Conservation (phyloP, 2,113 vertebrate species). For the Murina feae region DNA sequence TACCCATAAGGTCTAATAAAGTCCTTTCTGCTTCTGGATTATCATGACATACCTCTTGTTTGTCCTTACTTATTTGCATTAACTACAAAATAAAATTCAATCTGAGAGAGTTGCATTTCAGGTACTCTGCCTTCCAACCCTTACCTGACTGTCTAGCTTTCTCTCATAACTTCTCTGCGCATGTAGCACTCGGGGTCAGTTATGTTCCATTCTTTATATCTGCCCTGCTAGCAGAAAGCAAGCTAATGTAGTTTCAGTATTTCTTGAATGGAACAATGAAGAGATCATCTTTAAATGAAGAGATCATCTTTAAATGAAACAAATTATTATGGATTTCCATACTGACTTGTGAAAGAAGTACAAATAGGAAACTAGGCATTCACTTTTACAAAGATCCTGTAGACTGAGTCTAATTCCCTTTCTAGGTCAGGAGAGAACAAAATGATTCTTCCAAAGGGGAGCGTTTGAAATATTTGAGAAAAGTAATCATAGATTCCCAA, state of each 20-base stretch:
- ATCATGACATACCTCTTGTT: not conserved
- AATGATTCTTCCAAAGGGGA: not conserved
- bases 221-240: not conserved
- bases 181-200: not conserved
- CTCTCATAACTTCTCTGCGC: not conserved
- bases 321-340: not conserved
- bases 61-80: not conserved
- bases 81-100: not conserved
- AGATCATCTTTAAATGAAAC: not conserved
- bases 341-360: not conserved
- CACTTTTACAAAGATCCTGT: not conserved
- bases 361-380: not conserved
- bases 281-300: not conserved
- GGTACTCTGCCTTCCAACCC: not conserved
- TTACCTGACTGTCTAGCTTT: not conserved
- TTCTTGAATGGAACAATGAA: not conserved
- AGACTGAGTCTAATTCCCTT: not conserved
- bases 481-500: not conserved
- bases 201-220: not conserved
- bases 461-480: not conserved
- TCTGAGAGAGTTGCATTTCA: not conserved
- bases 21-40: not conserved
- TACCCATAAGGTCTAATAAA: not conserved
- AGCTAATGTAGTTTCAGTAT: not conserved
- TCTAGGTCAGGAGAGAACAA: not conserved